These are phyloP conservation scores for Rhimphoctona megacephalus DNA, from an alignment of 2,888 invertebrate genomes.

Conservation along the genomic window DNA sequence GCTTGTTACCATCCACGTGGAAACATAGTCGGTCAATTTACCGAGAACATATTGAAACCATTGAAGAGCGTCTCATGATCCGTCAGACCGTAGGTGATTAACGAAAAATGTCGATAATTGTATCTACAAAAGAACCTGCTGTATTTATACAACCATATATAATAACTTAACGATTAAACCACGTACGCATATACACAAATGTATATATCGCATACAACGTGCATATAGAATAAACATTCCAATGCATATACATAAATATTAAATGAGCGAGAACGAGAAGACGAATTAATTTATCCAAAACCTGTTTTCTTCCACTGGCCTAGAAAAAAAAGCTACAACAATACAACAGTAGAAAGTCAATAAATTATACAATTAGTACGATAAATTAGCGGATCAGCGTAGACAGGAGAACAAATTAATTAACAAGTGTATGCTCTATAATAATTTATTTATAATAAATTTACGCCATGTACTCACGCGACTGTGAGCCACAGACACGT, in stretches of 20 bases:
- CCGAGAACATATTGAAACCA: conserved; percentile 83
- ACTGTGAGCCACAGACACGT: conserved; percentile 73
- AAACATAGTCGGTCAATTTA: conserved; percentile 86
- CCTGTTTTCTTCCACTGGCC: conserved; percentile 43
- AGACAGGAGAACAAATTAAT: conserved; percentile 55
- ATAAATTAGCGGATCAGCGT: conserved; percentile 17
- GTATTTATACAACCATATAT: conserved; percentile 64
- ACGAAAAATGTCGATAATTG: conserved; percentile 72
- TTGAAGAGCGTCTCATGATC: conserved; percentile 74
- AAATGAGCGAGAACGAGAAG: conserved; percentile 3
- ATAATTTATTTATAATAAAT: conserved; percentile 84
- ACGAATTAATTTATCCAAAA: conserved; percentile 37
- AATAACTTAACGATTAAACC: conserved; percentile 53
- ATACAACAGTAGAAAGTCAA: conserved; percentile 25
- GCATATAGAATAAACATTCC: conserved; percentile 79
- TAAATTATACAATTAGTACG: conserved; percentile 13
- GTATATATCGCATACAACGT: conserved; percentile 54
- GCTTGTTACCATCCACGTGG: conserved; percentile 89
- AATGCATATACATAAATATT: conserved; percentile 64
- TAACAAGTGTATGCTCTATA: conserved; percentile 76
- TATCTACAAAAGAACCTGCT: conserved; percentile 69
- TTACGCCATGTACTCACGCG: conserved; percentile 75
- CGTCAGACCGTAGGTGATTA: conserved; percentile 28
- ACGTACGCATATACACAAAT: conserved; percentile 68
- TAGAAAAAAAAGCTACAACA: conserved; percentile 31